These are phyloP conservation scores for Agrilus cyanescens DNA, from an alignment of 2,888 invertebrate genomes.

Conservation along the genomic window DNA sequence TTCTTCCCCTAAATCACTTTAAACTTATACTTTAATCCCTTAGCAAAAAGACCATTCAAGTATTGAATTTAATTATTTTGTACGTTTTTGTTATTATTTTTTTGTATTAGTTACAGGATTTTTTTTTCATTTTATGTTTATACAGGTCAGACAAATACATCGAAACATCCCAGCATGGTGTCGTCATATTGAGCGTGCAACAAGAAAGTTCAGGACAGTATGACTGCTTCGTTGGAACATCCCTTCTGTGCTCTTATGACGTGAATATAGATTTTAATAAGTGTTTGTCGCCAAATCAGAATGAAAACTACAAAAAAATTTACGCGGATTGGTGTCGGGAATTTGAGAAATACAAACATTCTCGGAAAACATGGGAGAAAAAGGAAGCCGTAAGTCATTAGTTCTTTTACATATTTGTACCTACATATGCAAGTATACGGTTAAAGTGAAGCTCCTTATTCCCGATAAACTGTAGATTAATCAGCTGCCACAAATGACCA, in stretches of 20 bases:
- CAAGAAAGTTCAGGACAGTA: slow-evolving; percentile 82
- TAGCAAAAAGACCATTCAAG: no score
- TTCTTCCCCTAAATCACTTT: no score
- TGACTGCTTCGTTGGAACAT: slow-evolving; percentile 82
- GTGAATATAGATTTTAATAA: slow-evolving; percentile 88
- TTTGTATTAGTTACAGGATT: neutral
- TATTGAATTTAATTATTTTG: no score
- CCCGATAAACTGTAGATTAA: no score
- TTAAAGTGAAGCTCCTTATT: no score
- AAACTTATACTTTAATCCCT: no score
- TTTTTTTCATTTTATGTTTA: neutral
- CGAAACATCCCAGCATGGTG: slow-evolving; percentile 82
- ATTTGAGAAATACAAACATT: slow-evolving; percentile 92
- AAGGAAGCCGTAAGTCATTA: slow-evolving; percentile 74
- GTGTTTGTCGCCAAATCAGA: slow-evolving; percentile 81
- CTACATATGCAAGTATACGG: no score
- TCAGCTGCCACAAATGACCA: no score
- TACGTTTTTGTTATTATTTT: slow-evolving; percentile 1
- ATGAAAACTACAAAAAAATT: slow-evolving; percentile 86
- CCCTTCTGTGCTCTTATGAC: slow-evolving; percentile 79
- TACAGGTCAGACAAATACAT: slow-evolving; percentile 81
- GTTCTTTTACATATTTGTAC: slow-evolving; percentile 6
- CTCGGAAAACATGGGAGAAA: slow-evolving; percentile 91
- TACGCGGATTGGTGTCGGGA: slow-evolving; percentile 98
- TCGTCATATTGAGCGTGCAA: slow-evolving; percentile 79